Conservation (phyloP, 2,797 vertebrate species). For the Smutsia gigantea region DNA sequence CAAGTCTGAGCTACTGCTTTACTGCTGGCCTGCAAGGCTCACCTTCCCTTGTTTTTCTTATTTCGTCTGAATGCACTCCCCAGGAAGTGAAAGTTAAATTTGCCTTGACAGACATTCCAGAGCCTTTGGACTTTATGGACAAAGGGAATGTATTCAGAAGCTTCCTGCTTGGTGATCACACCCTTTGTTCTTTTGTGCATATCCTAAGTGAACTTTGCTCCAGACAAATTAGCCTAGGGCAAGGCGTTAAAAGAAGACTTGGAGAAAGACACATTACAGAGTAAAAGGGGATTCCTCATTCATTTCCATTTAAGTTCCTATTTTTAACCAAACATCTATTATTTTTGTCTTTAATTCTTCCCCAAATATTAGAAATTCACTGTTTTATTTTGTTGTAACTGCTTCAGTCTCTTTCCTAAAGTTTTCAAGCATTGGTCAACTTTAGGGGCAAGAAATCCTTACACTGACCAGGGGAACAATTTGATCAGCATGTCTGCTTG, state of each 20-base stretch:
- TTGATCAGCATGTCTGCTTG: background rate
- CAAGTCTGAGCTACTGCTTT: constrained; percentile 49
- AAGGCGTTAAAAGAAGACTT: constrained; percentile 40
- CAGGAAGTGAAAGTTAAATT: constrained; percentile 67
- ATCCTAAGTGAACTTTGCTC: constrained; percentile 72
- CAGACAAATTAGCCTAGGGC: constrained; percentile 73
- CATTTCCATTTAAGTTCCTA: constrained; percentile 50
- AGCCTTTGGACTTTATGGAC: constrained; percentile 50
- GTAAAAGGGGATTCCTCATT: constrained; percentile 36
- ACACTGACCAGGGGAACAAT: background rate
- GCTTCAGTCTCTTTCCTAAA: background rate
- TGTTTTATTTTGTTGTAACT: constrained; percentile 50
- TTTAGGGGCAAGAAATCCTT: constrained; percentile 32
- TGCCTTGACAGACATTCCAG: constrained; percentile 64
- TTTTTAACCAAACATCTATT: constrained; percentile 67
- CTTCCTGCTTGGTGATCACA: constrained; percentile 47
- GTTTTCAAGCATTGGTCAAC: constrained; percentile 9
- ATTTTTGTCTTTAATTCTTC: constrained; percentile 57
- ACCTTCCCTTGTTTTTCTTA: constrained; percentile 56
- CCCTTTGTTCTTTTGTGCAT: constrained; percentile 64
- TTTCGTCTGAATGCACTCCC: constrained; percentile 54
- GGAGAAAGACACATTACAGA: constrained; percentile 34
- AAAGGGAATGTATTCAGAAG: constrained; percentile 63
- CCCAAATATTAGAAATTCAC: constrained; percentile 31
- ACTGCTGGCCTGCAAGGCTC: background rate